Base-by-base conservation (phyloP, 2,888 invertebrate genomes). In the Stenoptilia bipunctidactyla region DNA sequence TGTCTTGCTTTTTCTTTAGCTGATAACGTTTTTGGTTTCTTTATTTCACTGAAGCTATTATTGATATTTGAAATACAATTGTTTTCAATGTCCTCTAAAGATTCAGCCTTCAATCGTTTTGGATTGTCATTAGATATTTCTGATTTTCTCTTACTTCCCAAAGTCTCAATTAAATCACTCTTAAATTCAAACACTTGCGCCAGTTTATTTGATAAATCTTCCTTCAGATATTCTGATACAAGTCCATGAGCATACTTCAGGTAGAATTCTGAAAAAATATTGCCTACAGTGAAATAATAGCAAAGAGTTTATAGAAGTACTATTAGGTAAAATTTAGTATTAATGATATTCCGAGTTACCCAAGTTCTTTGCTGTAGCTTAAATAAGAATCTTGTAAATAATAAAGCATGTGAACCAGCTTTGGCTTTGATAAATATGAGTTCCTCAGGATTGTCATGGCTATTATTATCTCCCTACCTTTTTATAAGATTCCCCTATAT, bases 181-280 rank as follows among this genome's bases (percentile, higher is more conserved):
- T 89, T 87, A 40, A 92, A 84, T 51, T 90, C 86, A 48, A 93
- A 85, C 61, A 86, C 85, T 40, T 86, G 85, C 38, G 86, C 85
- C 39, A 94, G 74, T 55, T 88, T 86, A 41, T 86, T 85, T 40
- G 87, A 85, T 39, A 94, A 65, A 48, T 90, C 89, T 35, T 89
- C 87, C 55, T 89, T 85, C 20, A 94, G 75, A 65, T 94, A 94
- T 55, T 92, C 92, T 0, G 92, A 91, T 36, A 94, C 83, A 45
- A 94, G 89, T 9, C 93, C 93, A 64, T 89, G 89, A 0, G 93
- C 92, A 80, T 91, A 92, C 57, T 87, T 87, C 34, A 90, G 58
- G 59, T 89, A 91, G 37, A 85, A 79, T 52, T 89, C 89, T 89
- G 66, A 15, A 75, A 79, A 39, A 54, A 39, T n/a, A n/a, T n/a